Evolutionary conservation across 53 echinoderm and acorn worm species (phyloP).

Genomic region (Zoroaster sp.): DNA sequence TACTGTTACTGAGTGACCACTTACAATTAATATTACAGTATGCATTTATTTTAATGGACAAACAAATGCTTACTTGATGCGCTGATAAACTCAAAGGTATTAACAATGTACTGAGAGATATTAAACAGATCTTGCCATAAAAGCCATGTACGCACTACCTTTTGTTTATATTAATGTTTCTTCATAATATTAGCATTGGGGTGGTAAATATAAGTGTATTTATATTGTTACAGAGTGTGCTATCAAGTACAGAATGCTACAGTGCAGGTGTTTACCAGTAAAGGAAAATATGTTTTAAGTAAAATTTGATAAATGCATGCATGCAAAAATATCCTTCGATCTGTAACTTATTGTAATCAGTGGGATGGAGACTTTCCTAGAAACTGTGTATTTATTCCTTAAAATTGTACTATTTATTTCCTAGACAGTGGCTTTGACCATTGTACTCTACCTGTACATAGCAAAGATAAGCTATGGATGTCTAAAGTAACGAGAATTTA

Average conservation of each 20-base stretch:
- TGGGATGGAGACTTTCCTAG: background rate
- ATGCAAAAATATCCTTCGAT: slow-evolving; percentile 26
- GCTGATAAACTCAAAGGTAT: background rate
- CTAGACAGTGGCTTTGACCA: background rate
- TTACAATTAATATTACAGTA: background rate
- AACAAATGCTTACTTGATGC: background rate
- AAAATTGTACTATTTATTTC: slow-evolving; percentile 55
- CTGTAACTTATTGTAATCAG: slow-evolving; percentile 53
- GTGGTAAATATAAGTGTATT: slow-evolving; percentile 7
- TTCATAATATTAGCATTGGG: background rate
- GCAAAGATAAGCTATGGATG: background rate
- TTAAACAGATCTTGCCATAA: slow-evolving; percentile 37
- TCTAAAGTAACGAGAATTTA: slow-evolving; percentile 30
- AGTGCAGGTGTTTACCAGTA: background rate
- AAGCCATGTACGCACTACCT: background rate
- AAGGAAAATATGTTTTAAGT: background rate
- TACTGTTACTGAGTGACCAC: background rate
- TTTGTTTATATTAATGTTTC: background rate
- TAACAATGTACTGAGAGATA: background rate
- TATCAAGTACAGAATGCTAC: slow-evolving; percentile 9
- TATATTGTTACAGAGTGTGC: slow-evolving; percentile 10
- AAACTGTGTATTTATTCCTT: slow-evolving; percentile 48
- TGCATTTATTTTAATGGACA: background rate
- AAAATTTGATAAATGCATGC: slow-evolving; percentile 1
- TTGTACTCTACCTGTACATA: slow-evolving; percentile 9